Evolutionary conservation across 2,888 invertebrate genomes (phyloP).

Genomic region (Lydus trimaculatus): DNA sequence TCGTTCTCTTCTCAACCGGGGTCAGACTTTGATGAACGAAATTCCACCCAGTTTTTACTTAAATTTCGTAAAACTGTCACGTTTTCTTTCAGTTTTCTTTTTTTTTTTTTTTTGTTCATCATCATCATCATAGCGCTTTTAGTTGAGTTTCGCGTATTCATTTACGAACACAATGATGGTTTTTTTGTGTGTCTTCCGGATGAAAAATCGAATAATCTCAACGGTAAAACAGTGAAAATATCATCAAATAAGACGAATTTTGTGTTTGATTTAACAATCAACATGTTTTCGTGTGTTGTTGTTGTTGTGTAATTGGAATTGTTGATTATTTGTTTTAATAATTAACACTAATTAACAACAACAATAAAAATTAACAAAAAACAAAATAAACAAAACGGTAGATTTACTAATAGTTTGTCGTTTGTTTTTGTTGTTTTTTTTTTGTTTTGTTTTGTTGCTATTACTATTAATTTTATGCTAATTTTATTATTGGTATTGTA

Average conservation of each 20-base stretch:
- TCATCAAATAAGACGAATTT: too few species aligned
- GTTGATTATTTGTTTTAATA: not conserved
- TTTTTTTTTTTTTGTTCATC: not conserved
- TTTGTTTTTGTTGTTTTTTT: not conserved
- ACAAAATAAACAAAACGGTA: not conserved
- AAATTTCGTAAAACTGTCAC: conserved; percentile 32
- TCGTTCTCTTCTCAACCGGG: not conserved
- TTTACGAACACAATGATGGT: too few species aligned
- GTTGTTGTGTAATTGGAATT: not conserved
- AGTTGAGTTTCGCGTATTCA: not conserved
- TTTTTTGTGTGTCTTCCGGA: too few species aligned
- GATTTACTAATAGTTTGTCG: not conserved
- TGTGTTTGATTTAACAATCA: not conserved
- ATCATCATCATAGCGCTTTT: not conserved
- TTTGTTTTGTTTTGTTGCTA: not conserved
- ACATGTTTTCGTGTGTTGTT: too few species aligned
- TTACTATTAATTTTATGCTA: not conserved
- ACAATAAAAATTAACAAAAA: not conserved
- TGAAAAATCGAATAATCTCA: too few species aligned
- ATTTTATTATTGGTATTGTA: not conserved
- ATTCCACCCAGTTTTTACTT: conserved; percentile 32
- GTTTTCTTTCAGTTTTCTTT: conserved; percentile 18
- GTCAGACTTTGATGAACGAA: too few species aligned
- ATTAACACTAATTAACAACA: not conserved
- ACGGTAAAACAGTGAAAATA: too few species aligned